Percentiles rank a stretch among this genome's conserved stretches.
Evolutionary conservation across 2,797 vertebrate species (phyloP).

Genomic region (Melopsittacus undulatus): DNA sequence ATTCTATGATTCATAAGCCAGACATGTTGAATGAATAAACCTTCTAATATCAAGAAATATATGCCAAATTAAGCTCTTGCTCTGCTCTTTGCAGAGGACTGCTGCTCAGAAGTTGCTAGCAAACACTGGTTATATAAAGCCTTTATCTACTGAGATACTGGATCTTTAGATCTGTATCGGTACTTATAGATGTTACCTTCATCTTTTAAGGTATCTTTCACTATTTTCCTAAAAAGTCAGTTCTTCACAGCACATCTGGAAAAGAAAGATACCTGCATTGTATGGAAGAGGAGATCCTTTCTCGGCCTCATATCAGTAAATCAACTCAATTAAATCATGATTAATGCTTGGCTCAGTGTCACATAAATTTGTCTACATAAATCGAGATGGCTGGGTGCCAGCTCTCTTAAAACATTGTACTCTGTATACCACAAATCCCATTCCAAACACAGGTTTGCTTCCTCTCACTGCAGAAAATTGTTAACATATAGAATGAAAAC

Average conservation of each 20-base stretch:
- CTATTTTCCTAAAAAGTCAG: not conserved
- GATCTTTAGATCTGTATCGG: not conserved
- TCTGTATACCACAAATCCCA: not conserved
- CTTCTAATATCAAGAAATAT: not conserved
- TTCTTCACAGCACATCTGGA: not conserved
- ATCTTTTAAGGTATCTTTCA: not conserved
- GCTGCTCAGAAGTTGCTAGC: not conserved
- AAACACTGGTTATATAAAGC: not conserved
- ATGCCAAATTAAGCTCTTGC: not conserved
- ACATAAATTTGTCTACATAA: conserved; percentile 22
- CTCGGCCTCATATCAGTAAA: not conserved
- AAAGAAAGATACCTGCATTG: not conserved
- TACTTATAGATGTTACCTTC: not conserved
- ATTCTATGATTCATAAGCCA: not conserved
- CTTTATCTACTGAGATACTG: not conserved
- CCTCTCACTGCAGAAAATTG: not conserved
- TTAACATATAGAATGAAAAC: not conserved
- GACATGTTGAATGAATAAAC: not conserved
- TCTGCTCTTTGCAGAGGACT: not conserved
- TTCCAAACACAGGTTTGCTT: not conserved
- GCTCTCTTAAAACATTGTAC: not conserved
- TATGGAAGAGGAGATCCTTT: not conserved
- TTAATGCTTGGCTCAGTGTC: conserved; percentile 20
- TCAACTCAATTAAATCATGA: conserved; percentile 34
- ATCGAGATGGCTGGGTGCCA: conserved; percentile 19